Conservation (phyloP, 2,888 invertebrate genomes). For the Sylvicola cinctus region DNA sequence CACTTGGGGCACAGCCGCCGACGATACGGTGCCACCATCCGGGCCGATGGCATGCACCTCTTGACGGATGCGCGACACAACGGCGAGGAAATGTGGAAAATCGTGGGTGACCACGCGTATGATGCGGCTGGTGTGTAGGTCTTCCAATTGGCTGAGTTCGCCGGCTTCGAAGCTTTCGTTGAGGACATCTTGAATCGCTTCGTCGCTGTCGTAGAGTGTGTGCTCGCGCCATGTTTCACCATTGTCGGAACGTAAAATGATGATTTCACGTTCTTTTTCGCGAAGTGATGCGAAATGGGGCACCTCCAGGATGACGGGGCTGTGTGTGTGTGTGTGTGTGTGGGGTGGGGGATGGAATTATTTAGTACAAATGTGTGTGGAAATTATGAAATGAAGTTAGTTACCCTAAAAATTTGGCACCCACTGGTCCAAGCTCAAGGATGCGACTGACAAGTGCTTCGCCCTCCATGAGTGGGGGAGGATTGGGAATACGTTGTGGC, state of each 20-base stretch:
- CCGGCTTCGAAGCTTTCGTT: conserved; percentile 73
- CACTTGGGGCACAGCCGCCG: conserved; percentile 77
- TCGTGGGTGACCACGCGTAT: conserved; percentile 88
- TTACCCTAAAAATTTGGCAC: conserved; percentile 90
- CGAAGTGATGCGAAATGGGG: conserved; percentile 93
- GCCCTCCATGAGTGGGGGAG: conserved; percentile 94
- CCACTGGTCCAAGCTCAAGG: conserved; percentile 87
- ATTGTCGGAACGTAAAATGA: conserved; percentile 88
- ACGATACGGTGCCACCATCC: conserved; percentile 92
- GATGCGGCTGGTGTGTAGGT: conserved; percentile 72
- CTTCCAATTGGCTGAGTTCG: conserved; percentile 53
- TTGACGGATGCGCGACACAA: conserved; percentile 84
- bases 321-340: conserved; percentile 18
- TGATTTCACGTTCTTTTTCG: conserved; percentile 88
- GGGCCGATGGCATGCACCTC: conserved; percentile 95
- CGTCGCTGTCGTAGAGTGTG: conserved; percentile 62
- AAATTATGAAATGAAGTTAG: conserved; percentile 10
- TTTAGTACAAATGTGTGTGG: background rate
- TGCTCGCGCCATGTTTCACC: conserved; percentile 99
- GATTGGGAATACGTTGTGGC: conserved; percentile 41
- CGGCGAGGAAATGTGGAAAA: conserved; percentile 96
- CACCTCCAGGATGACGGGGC: conserved; percentile 84
- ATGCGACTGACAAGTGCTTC: conserved; percentile 91
- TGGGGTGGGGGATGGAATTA: no score
- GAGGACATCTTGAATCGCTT: conserved; percentile 76